Base-by-base conservation (phyloP, 2,888 invertebrate genomes). In the Drosophila nigricruria region DNA sequence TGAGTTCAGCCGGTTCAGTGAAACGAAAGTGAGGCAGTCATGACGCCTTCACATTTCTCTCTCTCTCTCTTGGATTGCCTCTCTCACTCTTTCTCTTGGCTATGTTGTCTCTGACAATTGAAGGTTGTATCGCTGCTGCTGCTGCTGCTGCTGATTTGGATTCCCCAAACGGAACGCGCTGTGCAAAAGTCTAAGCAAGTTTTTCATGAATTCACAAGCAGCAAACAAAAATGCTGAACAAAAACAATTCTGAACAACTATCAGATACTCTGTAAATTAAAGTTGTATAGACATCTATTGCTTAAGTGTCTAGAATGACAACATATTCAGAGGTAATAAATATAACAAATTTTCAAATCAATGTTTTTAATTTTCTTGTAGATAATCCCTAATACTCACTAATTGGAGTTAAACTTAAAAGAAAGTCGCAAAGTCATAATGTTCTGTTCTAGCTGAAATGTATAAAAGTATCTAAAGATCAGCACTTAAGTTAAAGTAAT, bases 1-100 rank as follows among this genome's bases (percentile, higher is more conserved):
- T 66, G 18, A 16, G 60, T 73, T 53, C 60, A 59, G 74, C 34
- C 20, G 34, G 57, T 75, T 54, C 64, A 62, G 77, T 25, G n/a
- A 25, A 70, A 77, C 32, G 83, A 88, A 78, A 87, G 77, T 89
- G 84, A 81, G 79, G 87, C 56, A 70, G 45, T 59, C 1, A 59
- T 53, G 69, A 64, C 77, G 63, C 57, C 60, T 50, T 57, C 66
- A 25, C 49, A 25, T 58, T 10, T 34, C 54, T 60, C 50, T 34
- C 57, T 47, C 58, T 43, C 32, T 66, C 38, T 63, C n/a, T 45
- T 14, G 9, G 36, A 20, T 32, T 16, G 5, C n/a, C 9, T 9
- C 30, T 27, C 16, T 34, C 42, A 23, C 45, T 67, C 57, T 43
- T 54, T 59, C 60, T 47, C 25, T 68, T 27, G 59, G 38, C 65